phyloP scores from a whole-genome alignment of 2,888 invertebrate genomes.

The Glyphotaelius pellucidus region DNA sequence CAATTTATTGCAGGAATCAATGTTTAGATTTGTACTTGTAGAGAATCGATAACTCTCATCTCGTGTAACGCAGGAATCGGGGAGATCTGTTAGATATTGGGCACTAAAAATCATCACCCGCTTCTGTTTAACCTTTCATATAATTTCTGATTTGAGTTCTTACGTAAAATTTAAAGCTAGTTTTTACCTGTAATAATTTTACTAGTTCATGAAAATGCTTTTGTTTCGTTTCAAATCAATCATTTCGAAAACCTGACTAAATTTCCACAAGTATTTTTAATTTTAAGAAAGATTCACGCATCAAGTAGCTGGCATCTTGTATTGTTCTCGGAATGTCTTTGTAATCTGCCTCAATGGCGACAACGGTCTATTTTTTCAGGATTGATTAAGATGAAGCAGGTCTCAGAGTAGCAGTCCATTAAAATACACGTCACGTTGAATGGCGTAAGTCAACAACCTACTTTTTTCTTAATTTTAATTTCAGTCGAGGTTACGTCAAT shows the following conservation, averaged over 20 bases:
- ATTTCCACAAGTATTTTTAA: background rate
- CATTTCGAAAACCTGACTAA: background rate
- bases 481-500: background rate
- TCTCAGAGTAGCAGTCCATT: background rate
- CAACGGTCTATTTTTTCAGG: background rate
- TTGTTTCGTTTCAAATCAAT: background rate
- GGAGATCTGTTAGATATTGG: background rate
- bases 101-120: background rate
- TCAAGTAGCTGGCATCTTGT: conserved; percentile 40
- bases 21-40: background rate
- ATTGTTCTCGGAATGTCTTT: conserved; percentile 43
- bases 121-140: background rate
- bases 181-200: background rate
- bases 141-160: background rate
- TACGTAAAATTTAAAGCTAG: background rate
- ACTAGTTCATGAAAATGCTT: background rate
- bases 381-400: conserved; percentile 15
- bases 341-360: conserved; percentile 18
- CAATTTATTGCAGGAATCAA: conserved; percentile 3
- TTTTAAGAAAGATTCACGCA: conserved; percentile 28
- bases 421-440: background rate
- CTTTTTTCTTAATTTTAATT: background rate
- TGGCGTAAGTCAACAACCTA: background rate
- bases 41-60: background rate
- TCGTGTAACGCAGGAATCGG: background rate